Evolutionary conservation across 2,888 invertebrate species (phyloP), one percentile per base, ranked within the genome.

Genomic region (Dermolepida albohirtum): DNA sequence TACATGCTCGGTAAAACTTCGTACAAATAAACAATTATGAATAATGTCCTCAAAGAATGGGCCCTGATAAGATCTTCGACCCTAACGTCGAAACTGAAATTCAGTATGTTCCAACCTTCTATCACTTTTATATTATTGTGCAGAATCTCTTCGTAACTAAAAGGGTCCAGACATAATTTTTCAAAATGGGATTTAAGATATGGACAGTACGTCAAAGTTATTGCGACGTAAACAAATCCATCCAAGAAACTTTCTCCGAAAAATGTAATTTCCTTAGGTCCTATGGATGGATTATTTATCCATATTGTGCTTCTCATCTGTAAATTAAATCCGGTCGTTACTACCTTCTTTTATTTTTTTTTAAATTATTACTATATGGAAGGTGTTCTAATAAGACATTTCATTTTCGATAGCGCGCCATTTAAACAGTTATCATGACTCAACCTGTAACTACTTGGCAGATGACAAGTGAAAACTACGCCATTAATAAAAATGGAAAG

Each of bases 181-280:
- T 52, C 14, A 16, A 67, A 57, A 16, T 67, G 44, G 0, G 16
- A 0, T n/a, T 52, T 11, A 52, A 67, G 41, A 47, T 67, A 67
- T 0, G 67, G 67, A n/a, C 67, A 67, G 16, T 67, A 64, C 7
- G 67, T 27, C 12, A 54, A 14, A 5, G 55, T 67, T 7, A 67
- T 64, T 12, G 64, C 67, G 2, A 64, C 64, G n/a, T 43, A 64
- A 52, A 63, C 67, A 12, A 64, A 52, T 1, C 67, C 67, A 27
- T 67, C 67, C 2, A 6, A 16, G 22, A 63, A 39, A 16, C 34
- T 22, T 7, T 50, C 40, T n/a, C 50, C 50, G 27, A 49, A 63
- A 29, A 49, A 14, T 7, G 11, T 39, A 7, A 63, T 40, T 10
- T 49, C 17, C 14, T 43, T 22, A 4, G n/a, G 7, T n/a, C 6